Conservation (phyloP, 2,797 vertebrate genomes). For the Neosilurus mollespiculum region DNA sequence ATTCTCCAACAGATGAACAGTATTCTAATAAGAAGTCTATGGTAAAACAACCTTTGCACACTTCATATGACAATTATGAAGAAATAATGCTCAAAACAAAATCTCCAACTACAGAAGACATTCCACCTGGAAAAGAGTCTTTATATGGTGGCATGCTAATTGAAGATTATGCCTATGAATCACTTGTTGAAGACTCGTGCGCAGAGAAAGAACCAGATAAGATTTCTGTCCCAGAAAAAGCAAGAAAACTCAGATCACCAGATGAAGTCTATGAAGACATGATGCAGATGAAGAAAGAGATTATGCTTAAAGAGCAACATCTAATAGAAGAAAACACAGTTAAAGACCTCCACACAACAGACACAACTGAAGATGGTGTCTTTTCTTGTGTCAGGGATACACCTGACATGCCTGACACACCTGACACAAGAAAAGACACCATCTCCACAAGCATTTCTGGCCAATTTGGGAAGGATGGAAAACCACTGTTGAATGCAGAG, state of each 20-base stretch:
- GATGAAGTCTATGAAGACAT: slow-evolving; percentile 89
- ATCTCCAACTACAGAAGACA: slow-evolving; percentile 78
- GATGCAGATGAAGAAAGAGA: slow-evolving; percentile 82
- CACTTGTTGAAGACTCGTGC: slow-evolving; percentile 84
- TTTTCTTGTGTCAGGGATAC: slow-evolving; percentile 58
- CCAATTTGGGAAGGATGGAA: slow-evolving; percentile 80
- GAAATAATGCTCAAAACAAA: slow-evolving; percentile 89
- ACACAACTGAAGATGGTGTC: slow-evolving; percentile 47
- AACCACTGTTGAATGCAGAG: slow-evolving; percentile 87
- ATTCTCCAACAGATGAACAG: slow-evolving; percentile 89
- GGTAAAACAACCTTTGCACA: slow-evolving; percentile 80
- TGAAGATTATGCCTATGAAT: slow-evolving; percentile 95
- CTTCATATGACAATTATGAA: slow-evolving; percentile 93
- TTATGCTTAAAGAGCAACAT: slow-evolving; percentile 84
- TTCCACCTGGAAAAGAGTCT: slow-evolving; percentile 85
- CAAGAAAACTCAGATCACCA: slow-evolving; percentile 80
- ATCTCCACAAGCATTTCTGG: slow-evolving; percentile 73
- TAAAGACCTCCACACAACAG: slow-evolving; percentile 75
- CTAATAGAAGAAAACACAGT: slow-evolving; percentile 78
- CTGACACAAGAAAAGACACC: slow-evolving; percentile 79
- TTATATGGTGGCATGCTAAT: slow-evolving; percentile 94
- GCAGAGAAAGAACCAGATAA: slow-evolving; percentile 73
- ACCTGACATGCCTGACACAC: slow-evolving; percentile 74
- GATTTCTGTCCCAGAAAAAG: slow-evolving; percentile 77
- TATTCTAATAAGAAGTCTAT: slow-evolving; percentile 59